Percentiles rank a stretch among this genome's conserved stretches.
Conservation (phyloP, 2,888 invertebrate species). For the Lasioglossum zephyrum region DNA sequence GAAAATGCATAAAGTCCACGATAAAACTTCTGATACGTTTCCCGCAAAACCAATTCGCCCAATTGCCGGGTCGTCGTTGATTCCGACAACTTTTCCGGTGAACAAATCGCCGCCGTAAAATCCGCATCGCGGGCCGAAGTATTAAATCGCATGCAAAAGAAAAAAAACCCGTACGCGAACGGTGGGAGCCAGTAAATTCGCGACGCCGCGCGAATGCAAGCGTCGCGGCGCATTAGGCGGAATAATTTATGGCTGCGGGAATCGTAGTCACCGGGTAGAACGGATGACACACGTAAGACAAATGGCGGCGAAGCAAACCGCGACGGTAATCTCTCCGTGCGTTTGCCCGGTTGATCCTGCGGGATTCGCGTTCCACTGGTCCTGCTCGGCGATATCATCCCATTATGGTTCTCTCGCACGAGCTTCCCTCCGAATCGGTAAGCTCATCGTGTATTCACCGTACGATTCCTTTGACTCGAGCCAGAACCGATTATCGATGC, state of each 20-base stretch:
- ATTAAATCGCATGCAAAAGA: background rate
- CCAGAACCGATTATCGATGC: conserved; percentile 28
- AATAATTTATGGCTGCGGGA: conserved; percentile 44
- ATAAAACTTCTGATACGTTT: background rate
- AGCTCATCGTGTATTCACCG: conserved; percentile 38
- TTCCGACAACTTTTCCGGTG: background rate
- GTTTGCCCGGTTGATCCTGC: conserved; percentile 12
- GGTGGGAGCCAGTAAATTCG: conserved; percentile 19
- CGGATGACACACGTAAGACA: conserved; percentile 48
- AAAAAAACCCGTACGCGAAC: background rate
- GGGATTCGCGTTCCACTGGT: conserved; percentile 28
- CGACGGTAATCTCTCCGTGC: conserved; percentile 44
- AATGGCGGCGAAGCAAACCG: conserved; percentile 37
- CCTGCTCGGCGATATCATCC: conserved; percentile 35
- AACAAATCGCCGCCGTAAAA: background rate
- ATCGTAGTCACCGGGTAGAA: conserved; percentile 35
- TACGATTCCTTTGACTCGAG: conserved; percentile 33
- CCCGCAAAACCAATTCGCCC: background rate
- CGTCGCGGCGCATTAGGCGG: conserved; percentile 32
- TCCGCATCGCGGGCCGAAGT: background rate
- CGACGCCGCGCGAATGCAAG: conserved; percentile 18
- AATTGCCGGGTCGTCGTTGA: background rate
- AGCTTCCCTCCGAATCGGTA: conserved; percentile 16
- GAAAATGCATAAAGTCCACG: background rate
- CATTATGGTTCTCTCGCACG: conserved; percentile 29